Percentiles rank a stretch among this genome's conserved stretches.
Evolutionary conservation across 2,797 vertebrate genomes (phyloP).

Genomic region (Intellagama lesueurii): DNA sequence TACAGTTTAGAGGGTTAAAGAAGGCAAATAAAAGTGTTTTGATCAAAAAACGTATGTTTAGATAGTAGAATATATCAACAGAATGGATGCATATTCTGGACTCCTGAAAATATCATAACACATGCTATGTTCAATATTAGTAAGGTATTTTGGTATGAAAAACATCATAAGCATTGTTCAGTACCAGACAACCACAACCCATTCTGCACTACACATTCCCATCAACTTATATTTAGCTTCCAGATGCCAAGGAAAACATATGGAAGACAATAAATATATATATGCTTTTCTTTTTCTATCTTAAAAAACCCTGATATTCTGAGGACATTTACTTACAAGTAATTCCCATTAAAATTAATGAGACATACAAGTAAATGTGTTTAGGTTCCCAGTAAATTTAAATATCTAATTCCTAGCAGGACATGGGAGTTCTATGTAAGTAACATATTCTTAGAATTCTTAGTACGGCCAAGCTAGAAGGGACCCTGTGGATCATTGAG

Average conservation of each 20-base stretch:
- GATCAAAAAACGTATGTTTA: neutral
- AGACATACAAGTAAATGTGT: neutral
- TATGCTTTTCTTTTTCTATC: neutral
- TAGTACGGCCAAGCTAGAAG: too few species aligned
- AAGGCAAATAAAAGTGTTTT: neutral
- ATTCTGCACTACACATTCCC: conserved; percentile 29
- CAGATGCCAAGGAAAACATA: conserved; percentile 30
- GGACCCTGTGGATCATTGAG: too few species aligned
- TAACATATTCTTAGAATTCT: too few species aligned
- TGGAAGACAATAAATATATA: neutral
- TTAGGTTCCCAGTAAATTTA: neutral
- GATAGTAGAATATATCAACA: neutral
- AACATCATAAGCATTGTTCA: conserved; percentile 22
- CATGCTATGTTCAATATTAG: conserved; percentile 32
- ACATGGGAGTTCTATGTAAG: neutral
- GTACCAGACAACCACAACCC: conserved; percentile 26
- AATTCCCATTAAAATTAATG: neutral
- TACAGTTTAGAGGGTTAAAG: neutral
- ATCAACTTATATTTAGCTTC: conserved; percentile 29
- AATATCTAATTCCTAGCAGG: neutral
- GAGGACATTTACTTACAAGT: neutral
- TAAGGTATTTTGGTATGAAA: conserved; percentile 37
- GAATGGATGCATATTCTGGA: neutral
- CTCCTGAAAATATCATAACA: conserved; percentile 7
- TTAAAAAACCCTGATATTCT: neutral